These are phyloP conservation scores for Sphaerodactylus townsendi DNA, from an alignment of 2,113 vertebrate genomes.

Conservation along the genomic window DNA sequence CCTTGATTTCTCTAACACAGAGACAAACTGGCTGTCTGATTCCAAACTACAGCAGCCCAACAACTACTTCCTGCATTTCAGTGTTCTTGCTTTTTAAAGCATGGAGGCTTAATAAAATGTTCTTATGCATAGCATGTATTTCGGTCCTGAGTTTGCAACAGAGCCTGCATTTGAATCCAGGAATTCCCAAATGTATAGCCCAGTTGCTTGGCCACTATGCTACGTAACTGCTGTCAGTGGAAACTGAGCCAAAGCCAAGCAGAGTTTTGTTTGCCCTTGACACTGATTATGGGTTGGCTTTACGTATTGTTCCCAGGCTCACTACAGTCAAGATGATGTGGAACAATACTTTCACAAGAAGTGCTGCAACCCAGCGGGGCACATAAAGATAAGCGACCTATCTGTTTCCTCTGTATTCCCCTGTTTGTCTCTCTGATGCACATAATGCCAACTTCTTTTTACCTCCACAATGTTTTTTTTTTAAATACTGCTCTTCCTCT, in stretches of 20 bases:
- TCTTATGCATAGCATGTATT: background rate
- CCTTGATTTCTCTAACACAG: background rate
- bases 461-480: conserved; percentile 38
- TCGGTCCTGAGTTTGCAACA: background rate
- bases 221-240: background rate
- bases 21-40: background rate
- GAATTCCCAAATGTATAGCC: too few relatives aligned
- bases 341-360: background rate
- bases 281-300: background rate
- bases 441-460: conserved; percentile 31
- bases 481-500: conserved; percentile 7
- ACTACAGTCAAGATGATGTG: background rate
- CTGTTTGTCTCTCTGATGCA: background rate
- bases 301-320: background rate
- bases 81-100: background rate
- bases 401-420: background rate
- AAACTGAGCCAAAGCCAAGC: background rate
- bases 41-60: background rate
- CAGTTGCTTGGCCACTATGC: background rate
- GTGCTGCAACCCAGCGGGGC: background rate
- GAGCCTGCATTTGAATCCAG: background rate
- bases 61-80: background rate
- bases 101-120: background rate
- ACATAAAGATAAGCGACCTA: background rate
- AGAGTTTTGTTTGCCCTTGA: background rate